Conservation (phyloP, 2,797 vertebrate genomes). For the Typhlichthys eigenmanni region DNA sequence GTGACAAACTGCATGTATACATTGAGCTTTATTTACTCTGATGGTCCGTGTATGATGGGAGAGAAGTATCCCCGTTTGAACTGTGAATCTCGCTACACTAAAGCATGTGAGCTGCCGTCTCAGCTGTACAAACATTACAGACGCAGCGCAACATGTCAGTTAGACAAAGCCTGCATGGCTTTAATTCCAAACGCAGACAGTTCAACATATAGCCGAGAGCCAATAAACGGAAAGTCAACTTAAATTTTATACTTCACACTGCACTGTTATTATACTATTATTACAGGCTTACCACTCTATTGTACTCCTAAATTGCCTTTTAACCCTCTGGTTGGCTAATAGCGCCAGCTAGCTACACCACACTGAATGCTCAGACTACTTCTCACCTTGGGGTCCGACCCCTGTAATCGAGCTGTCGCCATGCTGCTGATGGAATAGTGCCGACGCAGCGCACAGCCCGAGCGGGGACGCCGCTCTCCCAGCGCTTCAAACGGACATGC, state of each 20-base stretch:
- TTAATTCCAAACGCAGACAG: background rate
- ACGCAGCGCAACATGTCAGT: no score
- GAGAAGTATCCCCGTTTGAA: constrained; percentile 30
- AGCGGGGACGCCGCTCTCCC: constrained; percentile 20
- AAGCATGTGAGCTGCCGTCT: constrained; percentile 11
- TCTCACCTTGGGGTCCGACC: no score
- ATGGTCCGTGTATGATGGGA: constrained; percentile 15
- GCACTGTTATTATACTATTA: no score
- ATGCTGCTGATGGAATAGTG: constrained; percentile 11
- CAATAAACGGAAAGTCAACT: background rate
- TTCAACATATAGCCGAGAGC: constrained; percentile 5
- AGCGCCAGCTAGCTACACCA: no score
- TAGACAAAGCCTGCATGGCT: no score
- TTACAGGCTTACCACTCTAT: no score
- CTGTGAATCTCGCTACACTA: constrained; percentile 25
- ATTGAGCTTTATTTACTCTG: constrained; percentile 21
- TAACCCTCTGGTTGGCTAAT: no score
- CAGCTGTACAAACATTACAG: no score
- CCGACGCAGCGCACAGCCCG: constrained; percentile 21
- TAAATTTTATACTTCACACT: no score
- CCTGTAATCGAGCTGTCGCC: no score
- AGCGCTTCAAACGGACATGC: constrained; percentile 61
- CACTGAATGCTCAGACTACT: no score
- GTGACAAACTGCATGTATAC: constrained; percentile 1
- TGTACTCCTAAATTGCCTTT: no score